A percentile compares a stretch with the other conserved stretches of the same genome.
Evolutionary conservation across 2,797 vertebrate species (phyloP).

Genomic region (Arnoldichthys spilopterus): DNA sequence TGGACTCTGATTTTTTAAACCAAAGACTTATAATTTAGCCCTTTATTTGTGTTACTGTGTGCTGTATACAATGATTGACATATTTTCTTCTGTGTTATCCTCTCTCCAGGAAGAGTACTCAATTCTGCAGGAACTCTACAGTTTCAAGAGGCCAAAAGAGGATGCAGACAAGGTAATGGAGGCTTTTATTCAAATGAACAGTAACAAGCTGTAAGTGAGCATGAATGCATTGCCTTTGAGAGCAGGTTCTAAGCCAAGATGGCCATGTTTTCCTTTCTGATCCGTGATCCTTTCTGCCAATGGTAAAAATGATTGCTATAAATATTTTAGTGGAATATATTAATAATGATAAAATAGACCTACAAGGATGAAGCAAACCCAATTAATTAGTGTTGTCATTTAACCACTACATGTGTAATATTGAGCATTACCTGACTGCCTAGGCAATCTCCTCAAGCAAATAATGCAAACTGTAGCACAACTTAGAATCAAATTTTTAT

Average conservation of each 20-base stretch:
- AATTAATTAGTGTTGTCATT: too few species aligned
- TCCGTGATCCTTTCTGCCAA: background rate
- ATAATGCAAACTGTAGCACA: too few species aligned
- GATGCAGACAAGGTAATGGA: conserved; percentile 81
- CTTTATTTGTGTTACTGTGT: background rate
- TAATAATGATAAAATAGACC: too few species aligned
- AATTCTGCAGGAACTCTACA: conserved; percentile 90
- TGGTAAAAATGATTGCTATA: background rate
- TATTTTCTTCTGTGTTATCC: conserved; percentile 1
- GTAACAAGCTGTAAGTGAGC: background rate
- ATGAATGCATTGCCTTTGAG: background rate
- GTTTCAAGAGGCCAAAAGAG: conserved; percentile 83
- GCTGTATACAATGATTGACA: background rate
- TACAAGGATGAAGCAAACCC: too few species aligned
- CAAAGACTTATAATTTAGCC: background rate
- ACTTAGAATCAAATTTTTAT: too few species aligned
- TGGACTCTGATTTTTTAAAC: too few species aligned
- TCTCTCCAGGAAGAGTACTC: conserved; percentile 85
- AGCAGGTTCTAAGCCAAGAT: background rate
- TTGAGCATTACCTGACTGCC: too few species aligned
- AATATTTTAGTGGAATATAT: background rate
- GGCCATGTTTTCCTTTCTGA: background rate
- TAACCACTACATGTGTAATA: too few species aligned
- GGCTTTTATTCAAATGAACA: conserved; percentile 27
- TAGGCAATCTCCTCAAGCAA: too few species aligned